Percentiles rank a stretch among this genome's conserved stretches.
phyloP scores from a whole-genome alignment of 2,113 vertebrate genomes.

The Nibea albiflora region DNA sequence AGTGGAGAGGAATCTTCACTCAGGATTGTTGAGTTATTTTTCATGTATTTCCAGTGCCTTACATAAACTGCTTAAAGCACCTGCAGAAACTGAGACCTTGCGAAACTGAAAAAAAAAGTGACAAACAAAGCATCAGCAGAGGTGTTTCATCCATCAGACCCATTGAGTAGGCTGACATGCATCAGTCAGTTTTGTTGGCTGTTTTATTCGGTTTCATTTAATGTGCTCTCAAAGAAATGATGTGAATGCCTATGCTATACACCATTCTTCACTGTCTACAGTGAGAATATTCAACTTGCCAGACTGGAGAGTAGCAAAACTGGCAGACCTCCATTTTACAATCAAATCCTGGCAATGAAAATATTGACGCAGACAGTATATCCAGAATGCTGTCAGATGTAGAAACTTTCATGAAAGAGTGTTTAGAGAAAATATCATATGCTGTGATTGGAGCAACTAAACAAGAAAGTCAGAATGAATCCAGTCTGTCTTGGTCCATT shows the following conservation, averaged over 20 bases:
- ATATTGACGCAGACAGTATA: background rate
- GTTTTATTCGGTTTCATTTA: background rate
- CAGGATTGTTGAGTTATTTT: constrained; percentile 5
- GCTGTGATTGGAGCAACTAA: background rate
- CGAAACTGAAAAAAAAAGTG: background rate
- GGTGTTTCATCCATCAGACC: background rate
- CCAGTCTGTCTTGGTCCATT: constrained; percentile 7
- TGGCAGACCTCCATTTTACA: constrained; percentile 6
- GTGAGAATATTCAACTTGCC: background rate
- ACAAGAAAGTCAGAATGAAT: background rate
- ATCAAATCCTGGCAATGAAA: background rate
- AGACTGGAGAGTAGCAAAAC: background rate
- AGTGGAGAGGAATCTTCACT: background rate
- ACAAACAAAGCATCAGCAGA: background rate
- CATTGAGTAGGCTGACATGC: background rate
- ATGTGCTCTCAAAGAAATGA: background rate
- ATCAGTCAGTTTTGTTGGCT: background rate
- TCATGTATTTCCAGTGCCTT: background rate
- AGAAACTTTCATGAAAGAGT: background rate
- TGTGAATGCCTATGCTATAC: background rate
- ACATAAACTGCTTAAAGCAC: background rate
- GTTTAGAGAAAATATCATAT: background rate
- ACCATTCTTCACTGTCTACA: background rate
- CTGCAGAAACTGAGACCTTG: background rate
- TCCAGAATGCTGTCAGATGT: background rate